Evolutionary conservation across 2,797 vertebrate species (phyloP).

Genomic region (Rhynchonycteris naso): DNA sequence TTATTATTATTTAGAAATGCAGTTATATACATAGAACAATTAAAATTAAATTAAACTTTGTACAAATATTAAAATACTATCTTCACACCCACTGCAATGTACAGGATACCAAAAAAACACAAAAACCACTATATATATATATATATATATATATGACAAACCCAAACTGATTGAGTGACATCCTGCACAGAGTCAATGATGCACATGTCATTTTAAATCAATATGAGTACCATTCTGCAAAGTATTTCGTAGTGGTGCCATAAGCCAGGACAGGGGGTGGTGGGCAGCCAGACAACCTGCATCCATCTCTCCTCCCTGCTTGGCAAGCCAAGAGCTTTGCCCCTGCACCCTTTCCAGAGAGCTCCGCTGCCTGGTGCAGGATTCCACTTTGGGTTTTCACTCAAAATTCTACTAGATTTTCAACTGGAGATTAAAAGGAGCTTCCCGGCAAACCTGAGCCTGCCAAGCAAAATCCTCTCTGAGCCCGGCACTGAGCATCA

Average conservation of each 20-base stretch:
- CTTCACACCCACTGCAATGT: constrained; percentile 97
- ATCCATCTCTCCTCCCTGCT: background rate
- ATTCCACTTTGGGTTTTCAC: background rate
- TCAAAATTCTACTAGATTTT: constrained; percentile 48
- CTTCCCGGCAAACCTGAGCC: constrained; percentile 49
- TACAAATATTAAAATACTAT: constrained; percentile 97
- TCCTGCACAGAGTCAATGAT: constrained; percentile 85
- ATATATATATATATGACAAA: constrained; percentile 89
- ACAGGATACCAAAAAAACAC: constrained; percentile 91
- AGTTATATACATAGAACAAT: constrained; percentile 96
- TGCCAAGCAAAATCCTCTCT: constrained; percentile 3
- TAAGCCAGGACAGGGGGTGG: constrained; percentile 44
- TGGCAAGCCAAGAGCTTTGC: background rate
- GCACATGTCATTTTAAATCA: constrained; percentile 76
- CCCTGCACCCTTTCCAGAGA: background rate
- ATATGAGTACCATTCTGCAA: constrained; percentile 86
- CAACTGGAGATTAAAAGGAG: constrained; percentile 21
- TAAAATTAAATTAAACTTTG: constrained; percentile 96
- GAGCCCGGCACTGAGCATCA: background rate
- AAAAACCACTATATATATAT: constrained; percentile 80
- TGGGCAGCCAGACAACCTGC: background rate
- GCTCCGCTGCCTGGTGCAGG: constrained; percentile 16
- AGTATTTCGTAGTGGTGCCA: constrained; percentile 84
- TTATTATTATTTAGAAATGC: constrained; percentile 91
- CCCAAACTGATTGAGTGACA: constrained; percentile 83